Evolutionary conservation across 2,797 vertebrate genomes (phyloP).

Genomic region (Synaphobranchus kaupii): DNA sequence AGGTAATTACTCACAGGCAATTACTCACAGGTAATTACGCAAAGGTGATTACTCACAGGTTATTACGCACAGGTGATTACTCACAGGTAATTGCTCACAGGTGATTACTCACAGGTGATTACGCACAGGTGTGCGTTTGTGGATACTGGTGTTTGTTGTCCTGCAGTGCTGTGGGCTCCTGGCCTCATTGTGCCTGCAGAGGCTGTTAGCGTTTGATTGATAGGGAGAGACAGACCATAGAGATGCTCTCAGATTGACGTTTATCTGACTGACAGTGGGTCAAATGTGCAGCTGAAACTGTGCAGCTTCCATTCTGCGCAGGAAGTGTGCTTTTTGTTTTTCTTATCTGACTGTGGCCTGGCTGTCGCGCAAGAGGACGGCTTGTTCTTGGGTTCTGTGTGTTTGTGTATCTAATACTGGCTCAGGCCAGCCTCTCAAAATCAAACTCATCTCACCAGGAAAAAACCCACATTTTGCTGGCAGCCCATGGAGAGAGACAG

Average conservation of each 20-base stretch:
- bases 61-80: too few relatives aligned
- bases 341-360: background rate
- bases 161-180: background rate
- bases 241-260: conserved; percentile 54
- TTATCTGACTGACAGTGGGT: conserved; percentile 47
- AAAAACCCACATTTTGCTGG: too few relatives aligned
- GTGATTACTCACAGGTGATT: background rate
- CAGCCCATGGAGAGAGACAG: too few relatives aligned
- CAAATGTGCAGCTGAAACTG: background rate
- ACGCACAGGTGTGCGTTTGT: background rate
- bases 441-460: too few relatives aligned
- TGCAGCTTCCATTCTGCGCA: background rate
- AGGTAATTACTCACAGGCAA: too few relatives aligned
- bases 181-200: background rate
- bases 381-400: background rate
- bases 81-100: too few relatives aligned
- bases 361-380: too few relatives aligned
- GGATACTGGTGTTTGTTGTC: background rate
- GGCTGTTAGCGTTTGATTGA: conserved; percentile 35
- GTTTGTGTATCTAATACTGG: background rate
- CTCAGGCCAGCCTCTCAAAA: too few relatives aligned
- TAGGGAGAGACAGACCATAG: conserved; percentile 30
- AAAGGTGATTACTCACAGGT: too few relatives aligned
- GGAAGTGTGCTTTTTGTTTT: background rate
- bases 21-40: too few relatives aligned